Evolutionary conservation across 2,888 invertebrate genomes (phyloP), one percentile per base, ranked within the genome.

Genomic region (Torymus tubicola): DNA sequence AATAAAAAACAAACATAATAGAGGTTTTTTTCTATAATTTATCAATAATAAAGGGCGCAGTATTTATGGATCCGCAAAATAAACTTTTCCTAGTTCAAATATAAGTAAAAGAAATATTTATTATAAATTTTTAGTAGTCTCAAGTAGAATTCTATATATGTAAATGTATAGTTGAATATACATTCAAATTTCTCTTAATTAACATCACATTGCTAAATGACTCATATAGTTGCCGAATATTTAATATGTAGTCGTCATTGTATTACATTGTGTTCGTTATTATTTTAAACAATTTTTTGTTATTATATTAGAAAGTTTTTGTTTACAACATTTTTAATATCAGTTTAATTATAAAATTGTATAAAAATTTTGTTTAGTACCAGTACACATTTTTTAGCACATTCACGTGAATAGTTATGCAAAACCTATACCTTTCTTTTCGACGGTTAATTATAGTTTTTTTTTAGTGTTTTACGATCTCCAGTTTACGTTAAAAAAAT

Each of bases 191-290:
- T 86, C 84, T 85, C 86, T 88, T 88, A 86, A 88, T 88, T 88
- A 86, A 88, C 87, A 89, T 90, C 89, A 89, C 89, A 90, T 88
- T 87, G 86, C 87, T 81, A 83, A 84, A 85, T 82, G 75, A 82
- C 84, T 82, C 75, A 53, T 68, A 82, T 82, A 80, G 60, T 67
- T 75, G 68, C 80, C 81, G 55, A 83, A 83, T 73, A 84, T 81
- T 82, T 70, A 72, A 52, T 69, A 82, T 74, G 73, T 82, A 68
- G 65, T 21, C 21, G 21, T 83, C 82, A 84, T 85, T 83, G 82
- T 80, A 79, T 75, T 81, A n/a, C n/a, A 52, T 75, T 82, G 70
- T 73, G 63, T 77, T 83, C 78, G 70, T 78, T 80, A 84, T 78
- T 82, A 80, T 75, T 79, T 83, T 86, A 86, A 84, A 86, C 82